phyloP scores from a whole-genome alignment of 2,888 invertebrate species.

The Alentia gelatinosa region DNA sequence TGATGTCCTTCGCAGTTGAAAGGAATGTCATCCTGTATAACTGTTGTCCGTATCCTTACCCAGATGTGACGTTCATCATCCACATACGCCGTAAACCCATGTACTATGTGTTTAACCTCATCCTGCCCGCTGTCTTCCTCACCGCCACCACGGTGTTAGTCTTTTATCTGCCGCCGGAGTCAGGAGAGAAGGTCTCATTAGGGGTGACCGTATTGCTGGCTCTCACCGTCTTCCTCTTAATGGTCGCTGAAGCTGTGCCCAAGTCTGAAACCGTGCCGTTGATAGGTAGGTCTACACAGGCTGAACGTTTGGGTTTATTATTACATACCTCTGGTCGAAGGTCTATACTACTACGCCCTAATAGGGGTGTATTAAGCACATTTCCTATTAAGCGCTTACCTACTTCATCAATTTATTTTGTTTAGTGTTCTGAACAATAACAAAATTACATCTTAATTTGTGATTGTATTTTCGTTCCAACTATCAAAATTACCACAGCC shows the following conservation, averaged over 20 bases:
- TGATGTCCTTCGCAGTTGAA: neutral
- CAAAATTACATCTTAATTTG: too few relatives aligned
- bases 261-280: slow-evolving; percentile 58
- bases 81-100: slow-evolving; percentile 50
- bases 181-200: slow-evolving; percentile 55
- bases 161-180: slow-evolving; percentile 56
- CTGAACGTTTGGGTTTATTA: neutral
- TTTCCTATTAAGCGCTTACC: too few relatives aligned
- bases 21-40: slow-evolving; percentile 14
- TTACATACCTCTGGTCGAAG: neutral
- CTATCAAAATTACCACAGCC: too few relatives aligned
- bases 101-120: slow-evolving; percentile 58
- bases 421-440: too few relatives aligned
- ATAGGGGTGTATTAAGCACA: too few relatives aligned
- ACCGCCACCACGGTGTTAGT: slow-evolving; percentile 52
- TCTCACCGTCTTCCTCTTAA: slow-evolving; percentile 58
- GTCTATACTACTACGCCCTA: too few relatives aligned
- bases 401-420: too few relatives aligned
- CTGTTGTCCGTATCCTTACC: slow-evolving; percentile 53
- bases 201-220: slow-evolving; percentile 58
- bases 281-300: slow-evolving; percentile 53
- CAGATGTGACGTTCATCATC: slow-evolving; percentile 54
- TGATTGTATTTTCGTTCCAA: too few relatives aligned
- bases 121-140: slow-evolving; percentile 56
- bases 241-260: slow-evolving; percentile 60